These are phyloP conservation scores for Lycophotia porphyrea DNA, from an alignment of 2,888 invertebrate genomes.

Conservation along the genomic window DNA sequence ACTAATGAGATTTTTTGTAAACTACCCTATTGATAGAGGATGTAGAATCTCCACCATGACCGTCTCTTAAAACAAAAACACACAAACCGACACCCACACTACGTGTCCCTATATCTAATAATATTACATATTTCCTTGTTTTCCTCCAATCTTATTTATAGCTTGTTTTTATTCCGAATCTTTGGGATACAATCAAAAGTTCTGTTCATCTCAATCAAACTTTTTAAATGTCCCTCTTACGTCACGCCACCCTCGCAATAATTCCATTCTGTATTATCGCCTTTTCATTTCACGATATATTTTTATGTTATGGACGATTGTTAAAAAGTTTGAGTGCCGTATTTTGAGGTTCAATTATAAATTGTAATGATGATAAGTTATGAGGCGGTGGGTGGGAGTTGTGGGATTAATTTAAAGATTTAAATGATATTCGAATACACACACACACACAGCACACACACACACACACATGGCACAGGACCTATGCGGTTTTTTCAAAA, in stretches of 20 bases:
- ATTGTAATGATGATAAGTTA: constrained; percentile 45
- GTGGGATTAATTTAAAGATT: constrained; percentile 5
- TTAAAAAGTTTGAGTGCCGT: constrained; percentile 72
- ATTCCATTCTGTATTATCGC: constrained; percentile 82
- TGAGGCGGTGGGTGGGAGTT: background rate
- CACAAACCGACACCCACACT: constrained; percentile 28
- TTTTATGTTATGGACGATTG: constrained; percentile 75
- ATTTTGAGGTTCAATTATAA: constrained; percentile 56
- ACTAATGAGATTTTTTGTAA: too few relatives aligned
- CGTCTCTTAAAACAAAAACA: background rate
- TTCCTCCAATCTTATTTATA: constrained; percentile 76
- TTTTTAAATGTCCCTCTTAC: constrained; percentile 84
- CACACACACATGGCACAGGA: too few relatives aligned
- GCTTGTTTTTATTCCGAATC: constrained; percentile 80
- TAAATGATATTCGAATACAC: background rate
- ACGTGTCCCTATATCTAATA: constrained; percentile 40
- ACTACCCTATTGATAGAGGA: background rate
- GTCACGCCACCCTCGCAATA: constrained; percentile 74
- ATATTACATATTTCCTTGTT: constrained; percentile 63
- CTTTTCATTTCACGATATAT: constrained; percentile 82
- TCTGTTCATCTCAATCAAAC: constrained; percentile 86
- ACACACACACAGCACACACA: too few relatives aligned
- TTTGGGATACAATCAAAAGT: constrained; percentile 88
- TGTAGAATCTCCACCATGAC: background rate
- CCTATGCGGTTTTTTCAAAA: background rate